Evolutionary conservation across 2,888 invertebrate species (phyloP), one percentile per base, ranked within the genome.

Genomic region (Lissonota sp.): DNA sequence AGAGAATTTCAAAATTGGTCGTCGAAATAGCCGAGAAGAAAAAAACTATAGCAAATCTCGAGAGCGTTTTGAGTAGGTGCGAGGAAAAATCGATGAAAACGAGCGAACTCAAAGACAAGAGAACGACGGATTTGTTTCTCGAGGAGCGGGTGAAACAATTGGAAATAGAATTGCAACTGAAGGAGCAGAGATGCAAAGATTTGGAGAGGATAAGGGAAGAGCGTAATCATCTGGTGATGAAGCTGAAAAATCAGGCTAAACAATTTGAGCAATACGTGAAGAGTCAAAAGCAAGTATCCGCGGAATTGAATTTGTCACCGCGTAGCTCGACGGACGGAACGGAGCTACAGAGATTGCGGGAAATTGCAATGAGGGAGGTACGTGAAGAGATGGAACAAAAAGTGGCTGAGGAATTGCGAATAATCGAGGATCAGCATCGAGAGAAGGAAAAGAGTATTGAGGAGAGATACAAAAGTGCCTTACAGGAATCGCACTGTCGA

Each of bases 331-430:
- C 81, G 0, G 90, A 90, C 12, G 87, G 85, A 6, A 73, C 85
- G 39, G 91, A 91, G 37, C 92, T 92, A 53, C 92, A 94, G 93
- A 94, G 93, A 71, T 84, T 91, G 12, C 93, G 92, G 10, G 92
- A 94, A 42, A 93, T 93, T 92, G 92, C 93, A 89, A 93, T 94
- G 88, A 94, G 94, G 84, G 94, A 94, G 0, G 94, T 96, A 72
- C 93, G 95, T 1, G 95, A 95, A 82, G 95, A 95, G 88, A 95
- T 95, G 93, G 95, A 95, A 0, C 95, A 95, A 84, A 94, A 95
- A 78, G 95, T 95, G 84, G 94, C 95, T 0, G 87, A 94, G 39
- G 95, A 95, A 91, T 93, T 95, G 84, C 95, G 95, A 89, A 93
- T 93, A 0, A 92, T 94, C 6, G 95, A 95, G 90, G 93, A 94